Evolutionary conservation across 1,140 invertebrate species (phyloP).

Genomic region (Drosophila jambulina): DNA sequence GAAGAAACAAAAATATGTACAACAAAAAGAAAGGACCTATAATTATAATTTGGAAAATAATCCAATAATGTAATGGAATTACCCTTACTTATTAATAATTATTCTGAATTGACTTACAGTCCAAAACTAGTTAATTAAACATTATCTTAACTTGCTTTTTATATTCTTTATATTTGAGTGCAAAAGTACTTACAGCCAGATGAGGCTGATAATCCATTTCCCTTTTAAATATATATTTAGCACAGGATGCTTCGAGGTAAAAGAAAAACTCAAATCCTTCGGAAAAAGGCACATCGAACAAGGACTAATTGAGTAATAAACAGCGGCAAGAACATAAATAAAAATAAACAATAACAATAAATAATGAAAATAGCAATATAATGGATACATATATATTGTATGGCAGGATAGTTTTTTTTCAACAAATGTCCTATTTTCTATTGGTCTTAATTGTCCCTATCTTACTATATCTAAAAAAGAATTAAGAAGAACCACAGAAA

Average conservation of each 20-base stretch:
- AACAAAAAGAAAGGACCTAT: background rate
- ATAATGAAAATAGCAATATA: conserved; percentile 16
- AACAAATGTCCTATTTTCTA: too few relatives aligned
- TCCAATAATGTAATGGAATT: too few relatives aligned
- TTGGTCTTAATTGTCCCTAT: too few relatives aligned
- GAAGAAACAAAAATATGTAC: background rate
- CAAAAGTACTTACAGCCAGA: conserved; percentile 1
- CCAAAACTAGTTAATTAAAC: too few relatives aligned
- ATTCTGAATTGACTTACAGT: too few relatives aligned
- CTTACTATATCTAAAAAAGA: too few relatives aligned
- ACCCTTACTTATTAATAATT: too few relatives aligned
- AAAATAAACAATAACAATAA: conserved; percentile 40
- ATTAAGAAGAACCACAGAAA: too few relatives aligned
- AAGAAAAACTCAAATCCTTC: conserved; percentile 15
- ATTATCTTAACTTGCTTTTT: too few relatives aligned
- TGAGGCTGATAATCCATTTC: conserved; percentile 71
- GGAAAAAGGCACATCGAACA: background rate
- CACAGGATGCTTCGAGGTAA: conserved; percentile 42
- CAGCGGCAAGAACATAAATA: conserved; percentile 17
- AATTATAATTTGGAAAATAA: background rate
- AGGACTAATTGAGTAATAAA: conserved; percentile 24
- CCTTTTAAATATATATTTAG: conserved; percentile 69
- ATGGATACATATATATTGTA: background rate
- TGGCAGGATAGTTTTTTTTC: too few relatives aligned
- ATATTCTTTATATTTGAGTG: background rate